Evolutionary conservation across 2,797 vertebrate genomes (phyloP).

Genomic region (Philypnodon macrostomus): DNA sequence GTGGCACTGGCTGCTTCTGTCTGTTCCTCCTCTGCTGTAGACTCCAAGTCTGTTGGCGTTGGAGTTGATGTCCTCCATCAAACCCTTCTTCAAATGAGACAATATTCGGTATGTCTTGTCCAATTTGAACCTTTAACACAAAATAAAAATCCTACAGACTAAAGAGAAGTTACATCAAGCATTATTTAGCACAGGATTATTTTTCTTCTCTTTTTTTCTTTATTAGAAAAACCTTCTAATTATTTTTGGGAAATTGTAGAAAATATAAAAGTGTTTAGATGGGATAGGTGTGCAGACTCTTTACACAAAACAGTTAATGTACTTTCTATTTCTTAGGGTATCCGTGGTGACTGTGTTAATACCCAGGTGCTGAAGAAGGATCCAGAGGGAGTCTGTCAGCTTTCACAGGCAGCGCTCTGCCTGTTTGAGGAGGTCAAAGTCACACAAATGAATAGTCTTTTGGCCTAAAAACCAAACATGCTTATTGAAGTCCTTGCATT

Average conservation of each 20-base stretch:
- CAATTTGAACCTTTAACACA: neutral
- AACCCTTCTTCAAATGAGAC: slow-evolving; percentile 81
- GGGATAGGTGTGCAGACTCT: too few relatives aligned
- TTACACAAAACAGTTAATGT: slow-evolving; percentile 1
- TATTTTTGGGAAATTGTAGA: too few relatives aligned
- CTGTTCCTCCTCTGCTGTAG: slow-evolving; percentile 52
- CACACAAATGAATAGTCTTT: neutral
- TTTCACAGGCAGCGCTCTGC: slow-evolving; percentile 79
- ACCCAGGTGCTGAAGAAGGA: slow-evolving; percentile 81
- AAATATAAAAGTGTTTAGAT: too few relatives aligned
- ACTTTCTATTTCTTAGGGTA: slow-evolving; percentile 59
- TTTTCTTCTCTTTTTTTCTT: too few relatives aligned
- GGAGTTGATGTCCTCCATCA: slow-evolving; percentile 78
- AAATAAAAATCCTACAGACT: neutral
- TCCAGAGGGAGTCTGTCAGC: slow-evolving; percentile 76
- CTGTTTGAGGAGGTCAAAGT: slow-evolving; percentile 79
- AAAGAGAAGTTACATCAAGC: too few relatives aligned
- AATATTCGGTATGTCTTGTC: slow-evolving; percentile 75
- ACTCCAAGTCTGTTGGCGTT: slow-evolving; percentile 64
- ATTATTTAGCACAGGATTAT: too few relatives aligned
- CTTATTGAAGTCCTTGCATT: slow-evolving; percentile 10
- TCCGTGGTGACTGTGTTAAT: slow-evolving; percentile 72
- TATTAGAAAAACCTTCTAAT: too few relatives aligned
- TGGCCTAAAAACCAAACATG: neutral
- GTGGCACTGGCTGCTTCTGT: slow-evolving; percentile 79